Percentiles rank a stretch among this genome's conserved stretches.
phyloP scores from a whole-genome alignment of 92 coral and sea anemone species.

The Zoanthus gigantus region DNA sequence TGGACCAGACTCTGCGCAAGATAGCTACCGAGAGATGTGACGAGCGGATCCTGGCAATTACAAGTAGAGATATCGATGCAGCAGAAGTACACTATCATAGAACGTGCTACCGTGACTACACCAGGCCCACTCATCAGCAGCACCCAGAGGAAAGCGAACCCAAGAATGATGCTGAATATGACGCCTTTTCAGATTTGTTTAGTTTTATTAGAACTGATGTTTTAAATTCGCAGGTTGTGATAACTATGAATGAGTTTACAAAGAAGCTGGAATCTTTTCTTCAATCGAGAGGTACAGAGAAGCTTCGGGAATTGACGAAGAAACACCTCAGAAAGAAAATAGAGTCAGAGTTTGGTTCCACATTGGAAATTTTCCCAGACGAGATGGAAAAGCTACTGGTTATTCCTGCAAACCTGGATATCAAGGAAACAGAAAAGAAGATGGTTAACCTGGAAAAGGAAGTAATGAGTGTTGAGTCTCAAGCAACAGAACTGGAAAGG shows the following conservation, averaged over 20 bases:
- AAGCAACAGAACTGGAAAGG: neutral
- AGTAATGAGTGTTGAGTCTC: neutral
- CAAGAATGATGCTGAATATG: neutral
- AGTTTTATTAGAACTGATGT: constrained; percentile 31
- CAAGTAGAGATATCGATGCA: constrained; percentile 66
- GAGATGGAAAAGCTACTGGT: constrained; percentile 58
- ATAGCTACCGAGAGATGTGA: constrained; percentile 59
- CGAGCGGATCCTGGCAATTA: constrained; percentile 60
- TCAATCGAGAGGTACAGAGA: constrained; percentile 21
- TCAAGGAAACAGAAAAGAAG: constrained; percentile 24
- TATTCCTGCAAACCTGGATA: constrained; percentile 31
- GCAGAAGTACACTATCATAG: constrained; percentile 78
- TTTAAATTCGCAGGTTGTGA: constrained; percentile 2
- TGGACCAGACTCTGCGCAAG: constrained; percentile 53
- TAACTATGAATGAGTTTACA: constrained; percentile 54
- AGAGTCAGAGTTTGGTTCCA: constrained; percentile 45
- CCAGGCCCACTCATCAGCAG: constrained; percentile 21
- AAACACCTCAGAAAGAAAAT: constrained; percentile 59
- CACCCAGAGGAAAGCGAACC: neutral
- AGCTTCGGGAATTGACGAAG: constrained; percentile 41
- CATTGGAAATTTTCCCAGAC: constrained; percentile 49
- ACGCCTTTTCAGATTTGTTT: constrained; percentile 40
- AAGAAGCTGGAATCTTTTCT: constrained; percentile 48
- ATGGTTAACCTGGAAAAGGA: constrained; percentile 48
- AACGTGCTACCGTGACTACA: constrained; percentile 71